These are phyloP conservation scores for Trichonephila clavata DNA, from an alignment of 1,140 invertebrate genomes.

Conservation along the genomic window DNA sequence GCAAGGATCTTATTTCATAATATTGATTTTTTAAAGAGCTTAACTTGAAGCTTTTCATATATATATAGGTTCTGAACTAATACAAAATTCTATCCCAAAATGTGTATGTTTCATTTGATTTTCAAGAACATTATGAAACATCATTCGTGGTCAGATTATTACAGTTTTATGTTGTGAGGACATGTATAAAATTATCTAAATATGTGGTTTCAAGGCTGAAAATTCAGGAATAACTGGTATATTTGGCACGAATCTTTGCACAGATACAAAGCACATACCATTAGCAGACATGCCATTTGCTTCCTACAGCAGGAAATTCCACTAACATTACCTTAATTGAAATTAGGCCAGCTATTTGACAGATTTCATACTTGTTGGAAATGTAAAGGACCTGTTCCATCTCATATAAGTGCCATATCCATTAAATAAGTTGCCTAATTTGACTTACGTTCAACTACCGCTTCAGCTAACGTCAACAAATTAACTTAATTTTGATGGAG, in stretches of 20 bases:
- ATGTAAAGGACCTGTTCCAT: constrained; percentile 64
- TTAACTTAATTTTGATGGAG: constrained; percentile 70
- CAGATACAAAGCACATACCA: constrained; percentile 63
- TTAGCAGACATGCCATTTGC: constrained; percentile 34
- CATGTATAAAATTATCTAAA: background rate
- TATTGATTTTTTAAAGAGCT: no score
- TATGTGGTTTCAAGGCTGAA: constrained; percentile 10
- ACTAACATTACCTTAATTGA: constrained; percentile 64
- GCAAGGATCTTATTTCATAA: no score
- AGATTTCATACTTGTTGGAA: constrained; percentile 64
- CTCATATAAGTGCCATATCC: constrained; percentile 69
- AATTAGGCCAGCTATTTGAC: constrained; percentile 63
- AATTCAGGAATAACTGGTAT: constrained; percentile 2
- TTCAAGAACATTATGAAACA: background rate
- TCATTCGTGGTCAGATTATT: background rate
- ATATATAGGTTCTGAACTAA: no score
- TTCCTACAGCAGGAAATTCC: constrained; percentile 44
- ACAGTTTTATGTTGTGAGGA: background rate
- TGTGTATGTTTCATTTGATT: background rate
- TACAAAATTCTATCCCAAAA: background rate
- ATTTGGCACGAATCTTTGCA: background rate
- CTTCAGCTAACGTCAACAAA: constrained; percentile 63
- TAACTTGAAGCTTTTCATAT: no score
- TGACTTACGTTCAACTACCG: constrained; percentile 55
- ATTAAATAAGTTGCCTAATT: constrained; percentile 71